Evolutionary conservation across 2,113 vertebrate species (phyloP).

Genomic region (Onychostoma macrolepis): DNA sequence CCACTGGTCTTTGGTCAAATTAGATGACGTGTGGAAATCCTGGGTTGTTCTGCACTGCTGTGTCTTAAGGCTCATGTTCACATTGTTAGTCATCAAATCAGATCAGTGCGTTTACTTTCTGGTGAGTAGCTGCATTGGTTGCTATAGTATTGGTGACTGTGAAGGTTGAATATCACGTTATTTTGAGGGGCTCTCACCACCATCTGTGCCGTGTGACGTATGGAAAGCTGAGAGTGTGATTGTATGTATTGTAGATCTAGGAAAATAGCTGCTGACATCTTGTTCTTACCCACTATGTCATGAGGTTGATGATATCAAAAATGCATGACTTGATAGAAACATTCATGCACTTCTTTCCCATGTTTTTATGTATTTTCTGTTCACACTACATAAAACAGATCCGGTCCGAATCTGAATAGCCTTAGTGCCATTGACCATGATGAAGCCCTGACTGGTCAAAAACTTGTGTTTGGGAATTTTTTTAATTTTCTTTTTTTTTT

Average conservation of each 20-base stretch:
- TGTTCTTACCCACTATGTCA: neutral
- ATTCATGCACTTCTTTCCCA: too few species aligned
- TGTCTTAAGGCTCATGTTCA: neutral
- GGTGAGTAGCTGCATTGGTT: neutral
- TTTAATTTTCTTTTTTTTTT: too few species aligned
- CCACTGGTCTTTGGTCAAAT: neutral
- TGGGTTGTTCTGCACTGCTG: neutral
- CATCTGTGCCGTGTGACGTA: neutral
- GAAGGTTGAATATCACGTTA: neutral
- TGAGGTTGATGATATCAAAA: neutral
- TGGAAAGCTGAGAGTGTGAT: neutral
- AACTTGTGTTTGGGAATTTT: too few species aligned
- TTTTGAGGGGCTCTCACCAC: neutral
- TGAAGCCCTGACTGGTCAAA: too few species aligned
- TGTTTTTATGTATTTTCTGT: neutral
- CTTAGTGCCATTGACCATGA: neutral
- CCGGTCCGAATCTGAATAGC: neutral
- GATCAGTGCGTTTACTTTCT: neutral
- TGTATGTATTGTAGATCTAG: neutral
- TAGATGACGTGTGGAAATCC: neutral
- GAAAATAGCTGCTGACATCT: neutral
- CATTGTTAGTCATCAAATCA: neutral
- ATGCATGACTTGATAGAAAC: neutral
- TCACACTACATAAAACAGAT: neutral
- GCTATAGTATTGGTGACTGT: neutral